These are phyloP conservation scores for Aphaenogaster floridana DNA, from an alignment of 1,140 invertebrate species.

Conservation along the genomic window DNA sequence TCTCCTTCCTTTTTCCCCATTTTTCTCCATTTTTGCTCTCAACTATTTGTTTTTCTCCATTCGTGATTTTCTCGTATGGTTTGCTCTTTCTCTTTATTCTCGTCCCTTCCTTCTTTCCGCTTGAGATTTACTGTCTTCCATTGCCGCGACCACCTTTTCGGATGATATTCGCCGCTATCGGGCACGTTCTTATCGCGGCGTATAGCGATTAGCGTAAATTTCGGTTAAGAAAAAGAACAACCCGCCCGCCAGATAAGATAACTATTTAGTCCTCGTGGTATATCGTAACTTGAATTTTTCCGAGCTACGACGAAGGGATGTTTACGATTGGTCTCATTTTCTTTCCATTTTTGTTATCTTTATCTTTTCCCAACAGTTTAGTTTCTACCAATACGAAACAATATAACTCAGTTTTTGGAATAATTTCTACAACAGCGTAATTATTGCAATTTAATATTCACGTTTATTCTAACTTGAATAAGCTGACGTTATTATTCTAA, in stretches of 20 bases:
- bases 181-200: conserved; percentile 45
- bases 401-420: not conserved
- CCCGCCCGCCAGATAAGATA: conserved; percentile 6
- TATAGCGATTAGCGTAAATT: conserved; percentile 60
- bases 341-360: not conserved
- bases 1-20: conserved; percentile 38
- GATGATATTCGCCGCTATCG: conserved; percentile 45
- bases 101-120: not conserved
- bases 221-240: conserved; percentile 34
- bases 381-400: too few species aligned
- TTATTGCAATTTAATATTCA: not conserved
- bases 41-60: conserved; percentile 49
- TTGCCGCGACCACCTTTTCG: conserved; percentile 46
- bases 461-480: not conserved
- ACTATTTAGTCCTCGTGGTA: not conserved
- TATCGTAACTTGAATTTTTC: not conserved
- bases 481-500: conserved; percentile 1
- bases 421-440: not conserved
- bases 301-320: not conserved
- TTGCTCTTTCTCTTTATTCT: conserved; percentile 33
- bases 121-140: conserved; percentile 54
- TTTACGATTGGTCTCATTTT: not conserved
- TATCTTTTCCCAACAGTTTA: not conserved
- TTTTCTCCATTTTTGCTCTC: conserved; percentile 52
- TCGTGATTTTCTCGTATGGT: conserved; percentile 51